Percentiles rank a stretch among this genome's conserved stretches.
Conservation (phyloP, 1,140 invertebrate genomes). For the Danaus plexippus region DNA sequence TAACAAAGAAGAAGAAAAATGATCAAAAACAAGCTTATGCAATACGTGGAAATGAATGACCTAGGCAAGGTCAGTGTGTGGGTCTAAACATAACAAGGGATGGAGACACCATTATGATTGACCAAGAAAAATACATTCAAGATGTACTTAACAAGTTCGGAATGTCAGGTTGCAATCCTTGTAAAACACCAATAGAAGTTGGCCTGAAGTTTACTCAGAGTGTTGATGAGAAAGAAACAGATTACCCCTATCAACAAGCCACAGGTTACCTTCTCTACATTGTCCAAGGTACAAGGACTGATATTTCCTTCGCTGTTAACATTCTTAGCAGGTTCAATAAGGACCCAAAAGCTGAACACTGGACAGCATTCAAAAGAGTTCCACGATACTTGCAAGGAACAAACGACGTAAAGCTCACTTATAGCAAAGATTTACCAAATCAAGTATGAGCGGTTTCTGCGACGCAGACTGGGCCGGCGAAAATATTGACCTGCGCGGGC, state of each 20-base stretch:
- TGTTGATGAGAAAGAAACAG: not conserved
- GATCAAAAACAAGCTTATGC: slow-evolving; percentile 9
- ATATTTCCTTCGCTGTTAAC: slow-evolving; percentile 9
- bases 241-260: slow-evolving; percentile 6
- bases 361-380: slow-evolving; percentile 3
- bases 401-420: slow-evolving; percentile 14
- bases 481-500: not conserved
- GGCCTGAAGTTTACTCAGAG: slow-evolving; percentile 6
- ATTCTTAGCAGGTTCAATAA: slow-evolving; percentile 11
- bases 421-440: slow-evolving; percentile 11
- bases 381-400: slow-evolving; percentile 17
- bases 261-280: slow-evolving; percentile 7
- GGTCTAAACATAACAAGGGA: slow-evolving; percentile 3
- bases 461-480: slow-evolving; percentile 16
- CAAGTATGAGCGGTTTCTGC: slow-evolving; percentile 27
- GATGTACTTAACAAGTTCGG: slow-evolving; percentile 6
- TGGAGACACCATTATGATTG: slow-evolving; percentile 3
- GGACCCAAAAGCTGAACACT: slow-evolving; percentile 6
- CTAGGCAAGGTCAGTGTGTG: slow-evolving; percentile 1
- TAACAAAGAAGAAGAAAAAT: not conserved
- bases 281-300: slow-evolving; percentile 6
- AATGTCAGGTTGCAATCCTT: slow-evolving; percentile 5
- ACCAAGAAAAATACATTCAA: slow-evolving; percentile 15
- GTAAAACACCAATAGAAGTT: slow-evolving; percentile 12
- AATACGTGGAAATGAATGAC: slow-evolving; percentile 11